These are phyloP conservation scores for Drosophila kokeensis DNA, from an alignment of 2,888 invertebrate genomes.

Conservation along the genomic window DNA sequence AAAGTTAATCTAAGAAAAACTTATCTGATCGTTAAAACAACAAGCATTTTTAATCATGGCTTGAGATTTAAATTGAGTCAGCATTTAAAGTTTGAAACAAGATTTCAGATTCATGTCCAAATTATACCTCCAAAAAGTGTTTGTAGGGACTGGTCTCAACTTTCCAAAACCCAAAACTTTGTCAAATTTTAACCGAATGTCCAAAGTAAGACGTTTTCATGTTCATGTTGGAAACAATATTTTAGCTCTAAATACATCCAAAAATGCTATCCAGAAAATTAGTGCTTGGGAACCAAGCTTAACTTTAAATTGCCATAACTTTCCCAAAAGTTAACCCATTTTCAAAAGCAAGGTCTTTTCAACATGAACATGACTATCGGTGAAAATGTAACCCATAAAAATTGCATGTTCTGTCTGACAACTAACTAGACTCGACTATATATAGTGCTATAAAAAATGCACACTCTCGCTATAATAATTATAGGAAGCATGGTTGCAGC, in stretches of 20 bases:
- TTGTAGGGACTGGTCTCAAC: neutral
- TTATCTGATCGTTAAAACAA: neutral
- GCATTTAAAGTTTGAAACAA: too few relatives aligned
- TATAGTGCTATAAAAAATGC: too few relatives aligned
- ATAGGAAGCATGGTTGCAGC: neutral
- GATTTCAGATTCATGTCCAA: too few relatives aligned
- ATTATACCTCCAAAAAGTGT: too few relatives aligned
- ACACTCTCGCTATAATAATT: neutral
- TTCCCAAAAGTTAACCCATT: neutral
- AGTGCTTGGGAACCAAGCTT: too few relatives aligned
- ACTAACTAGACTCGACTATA: neutral
- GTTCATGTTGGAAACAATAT: neutral
- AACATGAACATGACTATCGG: neutral
- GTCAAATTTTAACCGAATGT: neutral
- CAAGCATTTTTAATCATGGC: neutral
- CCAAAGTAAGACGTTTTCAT: too few relatives aligned
- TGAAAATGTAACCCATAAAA: neutral
- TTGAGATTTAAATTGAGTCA: neutral
- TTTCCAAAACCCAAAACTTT: neutral
- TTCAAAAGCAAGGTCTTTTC: neutral
- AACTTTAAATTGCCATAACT: neutral
- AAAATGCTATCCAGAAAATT: too few relatives aligned
- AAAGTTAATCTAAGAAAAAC: neutral
- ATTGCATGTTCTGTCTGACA: neutral
- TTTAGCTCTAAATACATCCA: too few relatives aligned